These are phyloP conservation scores for Lasioglossum zephyrum DNA, from an alignment of 2,888 invertebrate genomes.

Conservation along the genomic window DNA sequence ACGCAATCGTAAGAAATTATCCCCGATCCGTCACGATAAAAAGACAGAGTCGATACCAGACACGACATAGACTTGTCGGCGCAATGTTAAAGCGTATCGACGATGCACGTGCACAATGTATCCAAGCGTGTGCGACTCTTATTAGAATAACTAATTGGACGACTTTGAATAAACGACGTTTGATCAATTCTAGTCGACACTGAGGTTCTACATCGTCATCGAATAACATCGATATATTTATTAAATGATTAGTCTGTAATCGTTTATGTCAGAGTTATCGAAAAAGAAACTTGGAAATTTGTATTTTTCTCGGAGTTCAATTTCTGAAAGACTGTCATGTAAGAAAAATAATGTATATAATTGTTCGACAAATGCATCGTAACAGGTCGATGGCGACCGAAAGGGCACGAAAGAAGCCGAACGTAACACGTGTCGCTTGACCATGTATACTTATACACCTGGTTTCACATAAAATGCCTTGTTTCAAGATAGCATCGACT, in stretches of 20 bases:
- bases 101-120: background rate
- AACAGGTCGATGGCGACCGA: constrained; percentile 28
- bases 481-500: too few relatives aligned
- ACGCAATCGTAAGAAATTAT: background rate
- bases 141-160: background rate
- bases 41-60: background rate
- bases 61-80: background rate
- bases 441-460: too few relatives aligned
- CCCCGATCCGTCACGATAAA: background rate
- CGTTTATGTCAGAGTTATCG: too few relatives aligned
- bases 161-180: too few relatives aligned
- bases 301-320: background rate
- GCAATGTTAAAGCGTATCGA: background rate
- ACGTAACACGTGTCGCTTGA: constrained; percentile 34
- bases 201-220: background rate
- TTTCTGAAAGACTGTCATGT: background rate
- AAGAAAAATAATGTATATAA: too few relatives aligned
- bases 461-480: too few relatives aligned
- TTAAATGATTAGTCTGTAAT: background rate
- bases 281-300: background rate
- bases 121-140: background rate
- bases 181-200: background rate
- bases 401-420: constrained; percentile 26
- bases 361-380: constrained; percentile 15
- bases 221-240: background rate